These are phyloP conservation scores for Drosophila neotestacea DNA, from an alignment of 2,888 invertebrate genomes.

Conservation along the genomic window DNA sequence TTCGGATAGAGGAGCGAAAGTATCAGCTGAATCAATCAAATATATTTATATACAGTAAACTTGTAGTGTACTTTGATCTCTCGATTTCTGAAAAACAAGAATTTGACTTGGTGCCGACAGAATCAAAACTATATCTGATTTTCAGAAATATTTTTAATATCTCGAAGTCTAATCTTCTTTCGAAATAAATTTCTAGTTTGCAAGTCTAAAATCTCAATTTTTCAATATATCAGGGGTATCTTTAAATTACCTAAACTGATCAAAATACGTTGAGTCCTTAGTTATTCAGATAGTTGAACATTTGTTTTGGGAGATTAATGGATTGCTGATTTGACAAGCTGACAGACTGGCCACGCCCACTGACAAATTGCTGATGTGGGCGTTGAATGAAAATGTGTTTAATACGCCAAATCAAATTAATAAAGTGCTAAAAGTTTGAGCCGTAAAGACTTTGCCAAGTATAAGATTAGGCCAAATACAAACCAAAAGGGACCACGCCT, in stretches of 20 bases:
- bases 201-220: too few relatives aligned
- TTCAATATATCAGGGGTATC: background rate
- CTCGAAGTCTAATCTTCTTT: too few relatives aligned
- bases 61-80: too few relatives aligned
- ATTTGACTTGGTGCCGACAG: too few relatives aligned
- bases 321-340: constrained; percentile 31
- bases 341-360: constrained; percentile 12
- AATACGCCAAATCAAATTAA: constrained; percentile 73
- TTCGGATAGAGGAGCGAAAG: too few relatives aligned
- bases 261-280: background rate
- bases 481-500: constrained; percentile 17
- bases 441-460: constrained; percentile 44
- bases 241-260: background rate
- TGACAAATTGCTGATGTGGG: constrained; percentile 31
- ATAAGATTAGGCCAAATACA: constrained; percentile 16
- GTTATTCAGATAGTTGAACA: background rate
- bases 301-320: constrained; percentile 24
- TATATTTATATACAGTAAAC: too few relatives aligned
- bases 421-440: constrained; percentile 67
- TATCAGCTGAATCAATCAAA: too few relatives aligned
- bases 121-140: too few relatives aligned
- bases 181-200: too few relatives aligned
- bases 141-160: too few relatives aligned
- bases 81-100: too few relatives aligned
- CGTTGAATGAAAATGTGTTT: constrained; percentile 53